phyloP scores from a whole-genome alignment of 2,888 invertebrate genomes.

The Noctua fimbriata region DNA sequence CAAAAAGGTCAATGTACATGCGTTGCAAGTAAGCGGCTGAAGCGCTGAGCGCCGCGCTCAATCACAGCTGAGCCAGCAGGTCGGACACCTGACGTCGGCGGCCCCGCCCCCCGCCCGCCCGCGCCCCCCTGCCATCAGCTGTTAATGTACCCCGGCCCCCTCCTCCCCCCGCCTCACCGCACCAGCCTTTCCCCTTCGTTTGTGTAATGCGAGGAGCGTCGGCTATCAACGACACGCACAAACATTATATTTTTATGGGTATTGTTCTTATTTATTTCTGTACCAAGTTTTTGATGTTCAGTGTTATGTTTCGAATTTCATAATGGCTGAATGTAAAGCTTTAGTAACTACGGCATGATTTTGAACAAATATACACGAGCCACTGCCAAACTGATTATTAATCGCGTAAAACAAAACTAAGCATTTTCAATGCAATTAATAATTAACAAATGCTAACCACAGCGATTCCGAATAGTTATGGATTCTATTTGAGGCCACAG shows the following conservation, averaged over 20 bases:
- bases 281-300: conserved; percentile 48
- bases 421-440: conserved; percentile 37
- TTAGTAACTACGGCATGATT: conserved; percentile 4
- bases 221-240: conserved; percentile 74
- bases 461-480: conserved; percentile 71
- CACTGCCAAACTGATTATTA: conserved; percentile 12
- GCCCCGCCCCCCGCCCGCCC: conserved; percentile 67
- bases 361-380: conserved; percentile 12
- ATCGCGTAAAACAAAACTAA: conserved; percentile 25
- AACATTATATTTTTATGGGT: conserved; percentile 67
- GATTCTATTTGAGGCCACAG: conserved; percentile 78
- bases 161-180: conserved; percentile 72
- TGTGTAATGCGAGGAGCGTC: conserved; percentile 88
- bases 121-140: conserved; percentile 86
- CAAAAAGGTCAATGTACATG: conserved; percentile 88
- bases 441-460: conserved; percentile 70
- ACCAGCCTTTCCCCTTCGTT: conserved; percentile 90
- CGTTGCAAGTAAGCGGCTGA: conserved; percentile 78
- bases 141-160: conserved; percentile 85
- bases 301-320: conserved; percentile 39
- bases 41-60: conserved; percentile 83
- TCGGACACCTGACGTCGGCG: conserved; percentile 88
- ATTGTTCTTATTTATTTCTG: conserved; percentile 63
- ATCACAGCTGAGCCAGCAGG: conserved; percentile 75
- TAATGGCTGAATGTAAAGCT: conserved; percentile 22